phyloP scores from a whole-genome alignment of 2,797 vertebrate genomes.

The Cynopterus sphinx region DNA sequence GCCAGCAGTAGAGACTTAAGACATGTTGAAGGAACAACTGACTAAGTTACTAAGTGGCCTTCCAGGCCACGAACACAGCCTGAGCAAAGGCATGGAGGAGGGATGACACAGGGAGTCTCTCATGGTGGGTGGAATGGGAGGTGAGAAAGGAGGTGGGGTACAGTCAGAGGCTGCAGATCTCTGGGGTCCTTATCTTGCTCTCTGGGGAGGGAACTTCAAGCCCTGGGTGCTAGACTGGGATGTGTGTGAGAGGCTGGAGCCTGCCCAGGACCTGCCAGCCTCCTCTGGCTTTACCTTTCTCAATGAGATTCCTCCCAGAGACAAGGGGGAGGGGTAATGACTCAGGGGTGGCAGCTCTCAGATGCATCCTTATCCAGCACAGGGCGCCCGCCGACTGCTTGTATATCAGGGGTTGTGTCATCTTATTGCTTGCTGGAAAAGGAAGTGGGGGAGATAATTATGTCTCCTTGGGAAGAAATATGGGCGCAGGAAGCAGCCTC shows the following conservation, averaged over 20 bases:
- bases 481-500: not conserved
- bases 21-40: not conserved
- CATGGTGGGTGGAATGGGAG: not conserved
- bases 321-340: not conserved
- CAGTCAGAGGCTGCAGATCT: not conserved
- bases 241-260: not conserved
- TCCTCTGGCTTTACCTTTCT: not conserved
- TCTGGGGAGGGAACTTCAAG: not conserved
- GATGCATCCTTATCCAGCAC: not conserved
- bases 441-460: slow-evolving; percentile 62
- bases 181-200: not conserved
- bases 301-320: slow-evolving; percentile 25
- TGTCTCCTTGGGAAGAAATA: slow-evolving; percentile 69
- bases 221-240: not conserved
- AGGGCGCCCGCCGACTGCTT: not conserved
- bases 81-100: not conserved
- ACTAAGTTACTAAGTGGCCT: not conserved
- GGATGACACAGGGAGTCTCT: not conserved
- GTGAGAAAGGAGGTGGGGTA: not conserved
- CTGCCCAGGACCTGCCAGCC: not conserved
- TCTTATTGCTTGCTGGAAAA: slow-evolving; percentile 43
- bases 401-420: slow-evolving; percentile 9
- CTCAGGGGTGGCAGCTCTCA: not conserved
- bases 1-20: not conserved
- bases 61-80: not conserved